Base-by-base conservation (phyloP, 2,797 vertebrate species). In the Gobionotothen gibberifrons region DNA sequence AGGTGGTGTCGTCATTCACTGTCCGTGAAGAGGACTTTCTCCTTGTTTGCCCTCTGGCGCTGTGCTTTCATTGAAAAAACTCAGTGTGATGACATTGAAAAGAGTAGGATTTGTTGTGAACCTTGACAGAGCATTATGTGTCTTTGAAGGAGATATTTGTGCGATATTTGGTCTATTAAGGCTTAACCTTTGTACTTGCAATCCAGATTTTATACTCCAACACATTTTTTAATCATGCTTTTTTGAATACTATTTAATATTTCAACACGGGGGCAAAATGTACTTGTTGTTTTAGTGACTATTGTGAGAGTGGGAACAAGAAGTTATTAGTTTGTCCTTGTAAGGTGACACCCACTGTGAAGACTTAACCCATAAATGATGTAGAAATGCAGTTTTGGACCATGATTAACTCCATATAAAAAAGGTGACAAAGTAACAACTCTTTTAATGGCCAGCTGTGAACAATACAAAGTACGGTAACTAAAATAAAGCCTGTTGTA, bases 1-100 rank as follows among this genome's bases (percentile, higher is more conserved):
- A 60, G 51, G 66, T 56, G 67, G 14, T 43, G 57, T 52, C 78
- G 83, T 84, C 70, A 76, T 70, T 36, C 32, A 6, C 32, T 26
- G 26, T 36, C 32, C 44, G 8, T 29, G 46, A 43, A 58, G 26
- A 57, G 22, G 15, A 17, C 76, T 80, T 85, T 81, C 52, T 17
- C 32, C 72, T 57, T 69, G 48, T 46, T 8, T 21, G 29, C 58
- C 39, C 4, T 13, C 32, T n/a, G 44, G 43, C 9, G 8, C 44
- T 9, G 55, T 74, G 64, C 52, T 1, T 79, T 72, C 58, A 71
- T 39, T 39, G 42, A 62, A 68, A 49, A 40, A 43, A 11, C 42
- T 77, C 51, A 36, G 42, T 46, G 39, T 7, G 46, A 55, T 53
- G 19, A 13, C 47, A 9, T 48, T 68, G 51, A 43, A 46, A 12